Conservation (phyloP, 2,797 vertebrate species). For the Apogon hyalosoma region DNA sequence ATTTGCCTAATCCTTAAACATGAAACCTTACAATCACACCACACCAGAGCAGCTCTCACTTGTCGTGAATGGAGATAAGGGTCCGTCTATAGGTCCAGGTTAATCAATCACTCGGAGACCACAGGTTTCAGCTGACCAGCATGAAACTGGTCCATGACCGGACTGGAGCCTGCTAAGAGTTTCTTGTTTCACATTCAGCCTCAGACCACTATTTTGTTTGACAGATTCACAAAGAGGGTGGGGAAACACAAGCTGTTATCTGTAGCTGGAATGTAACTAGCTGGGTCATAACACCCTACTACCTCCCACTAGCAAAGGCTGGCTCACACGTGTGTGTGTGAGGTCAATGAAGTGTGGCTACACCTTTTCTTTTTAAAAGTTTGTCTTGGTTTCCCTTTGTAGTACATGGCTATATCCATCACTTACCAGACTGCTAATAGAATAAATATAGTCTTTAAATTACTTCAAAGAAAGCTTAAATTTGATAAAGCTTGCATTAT, state of each 20-base stretch:
- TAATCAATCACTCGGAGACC: constrained; percentile 74
- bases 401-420: not conserved
- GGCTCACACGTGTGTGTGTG: constrained; percentile 8
- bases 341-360: constrained; percentile 9
- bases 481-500: not conserved
- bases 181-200: constrained; percentile 68
- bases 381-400: constrained; percentile 21
- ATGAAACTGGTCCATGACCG: constrained; percentile 47
- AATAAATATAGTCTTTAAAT: not conserved
- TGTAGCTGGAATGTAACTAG: constrained; percentile 70
- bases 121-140: constrained; percentile 32
- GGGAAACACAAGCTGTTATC: constrained; percentile 68
- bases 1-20: no score
- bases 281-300: constrained; percentile 52
- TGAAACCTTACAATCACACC: constrained; percentile 7
- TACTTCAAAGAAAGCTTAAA: not conserved
- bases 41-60: constrained; percentile 47
- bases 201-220: constrained; percentile 53
- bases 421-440: not conserved
- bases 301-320: constrained; percentile 34
- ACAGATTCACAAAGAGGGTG: constrained; percentile 58
- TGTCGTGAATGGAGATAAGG: constrained; percentile 58
- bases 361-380: not conserved
- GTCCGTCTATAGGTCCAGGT: constrained; percentile 46
- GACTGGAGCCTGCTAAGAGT: constrained; percentile 22